Evolutionary conservation across 2,888 invertebrate species (phyloP).

Genomic region (Strigamia crassipes): DNA sequence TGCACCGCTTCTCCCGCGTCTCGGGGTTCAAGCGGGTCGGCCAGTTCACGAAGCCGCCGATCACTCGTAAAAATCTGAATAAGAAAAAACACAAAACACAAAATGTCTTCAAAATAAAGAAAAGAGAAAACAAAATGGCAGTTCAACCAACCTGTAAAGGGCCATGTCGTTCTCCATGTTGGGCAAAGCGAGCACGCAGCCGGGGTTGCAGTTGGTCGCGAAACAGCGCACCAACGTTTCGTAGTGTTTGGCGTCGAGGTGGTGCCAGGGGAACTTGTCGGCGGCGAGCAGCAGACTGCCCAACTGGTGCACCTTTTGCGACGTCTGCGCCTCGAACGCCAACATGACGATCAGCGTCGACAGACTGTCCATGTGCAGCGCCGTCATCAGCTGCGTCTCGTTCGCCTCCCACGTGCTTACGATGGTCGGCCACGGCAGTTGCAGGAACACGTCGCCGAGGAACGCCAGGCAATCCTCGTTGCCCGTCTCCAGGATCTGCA

Average conservation of each 20-base stretch:
- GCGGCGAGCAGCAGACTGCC: conserved; percentile 64
- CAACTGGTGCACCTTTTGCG: conserved; percentile 62
- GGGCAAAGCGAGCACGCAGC: conserved; percentile 64
- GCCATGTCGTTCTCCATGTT: conserved; percentile 55
- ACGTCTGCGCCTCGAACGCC: conserved; percentile 71
- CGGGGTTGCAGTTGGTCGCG: conserved; percentile 72
- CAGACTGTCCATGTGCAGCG: conserved; percentile 67
- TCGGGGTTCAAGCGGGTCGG: conserved; percentile 61
- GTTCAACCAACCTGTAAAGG: conserved; percentile 13
- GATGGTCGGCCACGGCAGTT: conserved; percentile 67
- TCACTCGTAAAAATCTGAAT: conserved; percentile 66
- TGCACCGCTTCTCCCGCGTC: conserved; percentile 65
- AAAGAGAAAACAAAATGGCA: too few relatives aligned
- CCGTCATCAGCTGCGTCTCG: conserved; percentile 59
- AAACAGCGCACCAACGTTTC: conserved; percentile 75
- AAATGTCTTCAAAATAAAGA: background rate
- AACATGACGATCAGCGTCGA: conserved; percentile 73
- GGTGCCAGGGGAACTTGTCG: conserved; percentile 69
- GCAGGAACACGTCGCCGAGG: conserved; percentile 71
- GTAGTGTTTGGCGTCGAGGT: conserved; percentile 67
- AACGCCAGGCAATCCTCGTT: conserved; percentile 66
- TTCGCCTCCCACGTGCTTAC: conserved; percentile 58
- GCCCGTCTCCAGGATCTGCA: conserved; percentile 39
- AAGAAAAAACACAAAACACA: conserved; percentile 43
- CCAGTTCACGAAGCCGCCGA: conserved; percentile 65